Conservation (phyloP, 1,140 invertebrate species). For the Ladona fulva region DNA sequence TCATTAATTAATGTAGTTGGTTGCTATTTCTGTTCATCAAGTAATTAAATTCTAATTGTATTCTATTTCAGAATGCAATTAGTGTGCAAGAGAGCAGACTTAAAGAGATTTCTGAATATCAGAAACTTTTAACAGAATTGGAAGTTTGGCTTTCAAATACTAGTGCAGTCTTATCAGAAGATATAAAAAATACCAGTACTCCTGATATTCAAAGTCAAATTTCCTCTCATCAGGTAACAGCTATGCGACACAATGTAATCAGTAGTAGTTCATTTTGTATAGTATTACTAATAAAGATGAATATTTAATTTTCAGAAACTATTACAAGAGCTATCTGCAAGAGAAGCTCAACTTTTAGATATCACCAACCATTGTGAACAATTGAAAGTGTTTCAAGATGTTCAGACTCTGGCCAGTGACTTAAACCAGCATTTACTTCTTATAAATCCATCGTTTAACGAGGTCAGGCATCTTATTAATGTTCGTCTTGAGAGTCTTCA, state of each 20-base stretch:
- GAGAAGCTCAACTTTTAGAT: conserved; percentile 46
- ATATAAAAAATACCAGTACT: conserved; percentile 19
- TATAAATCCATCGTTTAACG: conserved; percentile 43
- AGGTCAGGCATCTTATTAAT: conserved; percentile 45
- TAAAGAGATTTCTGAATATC: conserved; percentile 48
- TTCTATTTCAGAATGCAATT: conserved; percentile 38
- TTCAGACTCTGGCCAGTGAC: conserved; percentile 40
- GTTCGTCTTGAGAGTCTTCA: conserved; percentile 45
- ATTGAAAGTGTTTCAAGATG: conserved; percentile 38
- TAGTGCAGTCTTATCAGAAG: conserved; percentile 19
- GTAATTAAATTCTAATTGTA: no score
- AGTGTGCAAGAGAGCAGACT: conserved; percentile 43
- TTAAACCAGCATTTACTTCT: conserved; percentile 43
- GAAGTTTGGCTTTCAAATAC: conserved; percentile 47
- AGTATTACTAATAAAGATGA: no score
- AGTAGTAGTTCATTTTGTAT: not conserved
- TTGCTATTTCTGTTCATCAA: no score
- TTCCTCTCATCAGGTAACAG: conserved; percentile 25
- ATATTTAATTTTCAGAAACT: conserved; percentile 26
- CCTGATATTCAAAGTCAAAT: conserved; percentile 25
- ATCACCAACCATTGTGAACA: conserved; percentile 44
- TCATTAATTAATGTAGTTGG: no score
- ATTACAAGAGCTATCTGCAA: conserved; percentile 45
- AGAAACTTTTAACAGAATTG: conserved; percentile 49
- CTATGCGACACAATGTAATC: not conserved